Conservation (phyloP, 2,797 vertebrate species). For the Xerus rutilus region DNA sequence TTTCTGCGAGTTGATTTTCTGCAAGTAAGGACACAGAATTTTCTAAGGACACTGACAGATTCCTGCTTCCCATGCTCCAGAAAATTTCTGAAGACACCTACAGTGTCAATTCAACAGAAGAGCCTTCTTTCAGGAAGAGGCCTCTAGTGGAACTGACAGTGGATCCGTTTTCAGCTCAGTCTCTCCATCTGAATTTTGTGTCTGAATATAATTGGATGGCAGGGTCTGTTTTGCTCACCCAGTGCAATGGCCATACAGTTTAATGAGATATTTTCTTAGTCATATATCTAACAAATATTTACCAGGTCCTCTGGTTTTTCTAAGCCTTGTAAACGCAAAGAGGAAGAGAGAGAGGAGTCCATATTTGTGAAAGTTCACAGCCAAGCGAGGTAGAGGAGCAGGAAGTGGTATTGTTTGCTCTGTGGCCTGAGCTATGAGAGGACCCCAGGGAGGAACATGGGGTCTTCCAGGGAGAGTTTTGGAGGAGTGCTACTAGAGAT, state of each 20-base stretch:
- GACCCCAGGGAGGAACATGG: too few species aligned
- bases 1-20: neutral
- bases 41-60: neutral
- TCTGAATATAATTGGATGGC: neutral
- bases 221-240: neutral
- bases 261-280: neutral
- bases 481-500: too few species aligned
- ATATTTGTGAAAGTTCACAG: neutral
- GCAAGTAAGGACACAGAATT: neutral
- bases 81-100: neutral
- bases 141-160: neutral
- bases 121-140: neutral
- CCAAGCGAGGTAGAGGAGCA: rapidly evolving
- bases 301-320: too few species aligned
- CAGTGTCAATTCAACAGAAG: neutral
- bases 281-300: neutral
- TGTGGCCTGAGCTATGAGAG: neutral
- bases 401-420: neutral
- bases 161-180: neutral
- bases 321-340: neutral
- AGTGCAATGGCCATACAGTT: neutral
- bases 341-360: neutral
- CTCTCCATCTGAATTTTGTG: neutral
- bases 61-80: neutral
- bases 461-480: neutral